A percentile compares a stretch with the other conserved stretches of the same genome.
Conservation (phyloP, 2,888 invertebrate genomes). For the Sphecodes monilicornis region DNA sequence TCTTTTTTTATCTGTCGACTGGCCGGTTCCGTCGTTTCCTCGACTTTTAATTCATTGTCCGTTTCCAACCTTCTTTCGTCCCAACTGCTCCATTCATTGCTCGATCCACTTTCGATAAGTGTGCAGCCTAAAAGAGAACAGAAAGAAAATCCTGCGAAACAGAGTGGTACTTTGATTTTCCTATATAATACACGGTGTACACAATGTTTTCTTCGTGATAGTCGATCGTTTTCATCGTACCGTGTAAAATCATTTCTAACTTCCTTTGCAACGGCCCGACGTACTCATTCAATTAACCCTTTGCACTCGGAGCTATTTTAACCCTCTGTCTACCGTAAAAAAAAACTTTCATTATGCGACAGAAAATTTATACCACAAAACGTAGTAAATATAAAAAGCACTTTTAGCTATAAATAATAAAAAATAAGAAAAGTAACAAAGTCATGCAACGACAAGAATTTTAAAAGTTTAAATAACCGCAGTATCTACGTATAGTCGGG, state of each 20-base stretch:
- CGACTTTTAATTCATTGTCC: background rate
- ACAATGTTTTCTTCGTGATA: background rate
- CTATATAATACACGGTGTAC: background rate
- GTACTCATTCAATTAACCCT: conserved; percentile 34
- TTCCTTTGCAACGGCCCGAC: background rate
- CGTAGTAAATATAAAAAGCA: too few species aligned
- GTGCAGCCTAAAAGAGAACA: background rate
- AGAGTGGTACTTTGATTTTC: background rate
- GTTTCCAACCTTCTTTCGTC: background rate
- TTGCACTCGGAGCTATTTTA: too few species aligned
- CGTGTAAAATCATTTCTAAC: background rate
- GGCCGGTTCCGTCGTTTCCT: background rate
- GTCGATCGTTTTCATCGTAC: background rate
- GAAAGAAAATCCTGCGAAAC: background rate
- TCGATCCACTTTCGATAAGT: conserved; percentile 14
- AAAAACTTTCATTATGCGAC: too few species aligned
- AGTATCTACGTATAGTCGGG: too few species aligned
- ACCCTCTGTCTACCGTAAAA: too few species aligned
- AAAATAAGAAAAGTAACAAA: too few species aligned
- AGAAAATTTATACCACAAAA: too few species aligned
- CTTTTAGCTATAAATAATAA: too few species aligned
- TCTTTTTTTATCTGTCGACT: background rate
- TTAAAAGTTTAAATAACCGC: too few species aligned
- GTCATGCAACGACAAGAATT: too few species aligned
- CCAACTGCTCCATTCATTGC: conserved; percentile 9